Conservation (phyloP, 2,888 invertebrate genomes). For the Panorpa germanica region DNA sequence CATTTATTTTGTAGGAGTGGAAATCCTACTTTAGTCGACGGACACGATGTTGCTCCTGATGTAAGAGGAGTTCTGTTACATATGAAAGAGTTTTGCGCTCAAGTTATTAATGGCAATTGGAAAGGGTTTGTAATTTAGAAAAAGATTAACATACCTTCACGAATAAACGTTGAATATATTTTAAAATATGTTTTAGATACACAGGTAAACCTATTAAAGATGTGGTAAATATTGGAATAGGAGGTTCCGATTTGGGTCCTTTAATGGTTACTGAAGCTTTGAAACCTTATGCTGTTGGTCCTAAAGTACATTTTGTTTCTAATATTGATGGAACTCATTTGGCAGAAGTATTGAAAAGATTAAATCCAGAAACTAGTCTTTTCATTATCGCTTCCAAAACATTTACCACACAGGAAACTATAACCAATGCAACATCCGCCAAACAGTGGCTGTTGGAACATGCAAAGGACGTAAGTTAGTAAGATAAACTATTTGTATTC, state of each 20-base stretch:
- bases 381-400: slow-evolving; percentile 99
- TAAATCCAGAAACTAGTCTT: slow-evolving; percentile 83
- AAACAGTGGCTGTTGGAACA: slow-evolving; percentile 81
- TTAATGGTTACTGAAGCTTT: slow-evolving; percentile 98
- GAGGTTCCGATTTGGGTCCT: slow-evolving; percentile 97
- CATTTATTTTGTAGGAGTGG: slow-evolving; percentile 38
- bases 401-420: slow-evolving; percentile 97
- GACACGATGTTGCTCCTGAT: slow-evolving; percentile 80
- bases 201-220: slow-evolving; percentile 91
- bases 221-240: slow-evolving; percentile 98
- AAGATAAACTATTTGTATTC: slow-evolving; percentile 7
- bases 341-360: slow-evolving; percentile 75
- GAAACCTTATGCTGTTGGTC: slow-evolving; percentile 73
- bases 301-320: slow-evolving; percentile 87
- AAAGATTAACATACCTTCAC: slow-evolving; percentile 7
- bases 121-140: slow-evolving; percentile 30
- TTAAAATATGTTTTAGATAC: slow-evolving; percentile 28
- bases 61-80: slow-evolving; percentile 82
- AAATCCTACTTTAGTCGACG: slow-evolving; percentile 58
- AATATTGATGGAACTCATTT: slow-evolving; percentile 99
- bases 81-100: slow-evolving; percentile 82
- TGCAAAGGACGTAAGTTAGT: slow-evolving; percentile 60
- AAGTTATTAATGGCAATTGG: slow-evolving; percentile 52
- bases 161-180: neutral
- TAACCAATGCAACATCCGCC: slow-evolving; percentile 97